Percentiles rank a stretch among this genome's conserved stretches.
phyloP scores from a whole-genome alignment of 1,140 invertebrate genomes.

The Physella acuta region DNA sequence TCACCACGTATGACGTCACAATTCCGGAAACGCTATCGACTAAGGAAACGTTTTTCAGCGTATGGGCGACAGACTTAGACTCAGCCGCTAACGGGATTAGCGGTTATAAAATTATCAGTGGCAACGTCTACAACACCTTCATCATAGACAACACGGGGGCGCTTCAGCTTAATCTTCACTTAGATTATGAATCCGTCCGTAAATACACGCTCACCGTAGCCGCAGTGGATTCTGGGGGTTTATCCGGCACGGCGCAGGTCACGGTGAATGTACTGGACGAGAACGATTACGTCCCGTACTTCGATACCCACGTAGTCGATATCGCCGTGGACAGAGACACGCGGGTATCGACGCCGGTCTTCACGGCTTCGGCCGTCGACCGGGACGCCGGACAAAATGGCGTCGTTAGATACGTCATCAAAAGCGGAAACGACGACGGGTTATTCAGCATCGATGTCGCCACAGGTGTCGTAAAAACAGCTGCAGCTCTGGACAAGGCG shows the following conservation, averaged over 20 bases:
- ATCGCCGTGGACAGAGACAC: not conserved
- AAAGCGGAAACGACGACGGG: not conserved
- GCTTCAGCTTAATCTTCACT: not conserved
- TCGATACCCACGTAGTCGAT: not conserved
- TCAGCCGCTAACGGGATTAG: not conserved
- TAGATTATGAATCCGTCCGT: conserved; percentile 20
- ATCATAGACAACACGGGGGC: conserved; percentile 19
- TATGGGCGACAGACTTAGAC: not conserved
- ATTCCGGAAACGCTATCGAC: not conserved
- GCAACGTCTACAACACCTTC: conserved; percentile 3
- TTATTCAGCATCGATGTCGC: conserved; percentile 19
- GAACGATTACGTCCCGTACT: conserved; percentile 27
- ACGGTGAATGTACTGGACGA: conserved; percentile 23
- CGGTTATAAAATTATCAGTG: not conserved
- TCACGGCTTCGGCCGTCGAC: not conserved
- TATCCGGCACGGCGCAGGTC: not conserved
- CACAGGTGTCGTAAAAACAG: conserved; percentile 13
- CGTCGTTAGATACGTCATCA: conserved; percentile 10
- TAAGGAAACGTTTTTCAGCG: not conserved
- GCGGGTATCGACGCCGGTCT: not conserved
- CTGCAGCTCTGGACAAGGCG: not conserved
- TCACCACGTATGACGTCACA: not conserved
- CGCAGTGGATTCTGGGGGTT: conserved; percentile 10
- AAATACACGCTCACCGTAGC: not conserved
- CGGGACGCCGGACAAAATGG: conserved; percentile 8